Evolutionary conservation across 2,113 vertebrate species (phyloP).

Genomic region (Alosa alosa): DNA sequence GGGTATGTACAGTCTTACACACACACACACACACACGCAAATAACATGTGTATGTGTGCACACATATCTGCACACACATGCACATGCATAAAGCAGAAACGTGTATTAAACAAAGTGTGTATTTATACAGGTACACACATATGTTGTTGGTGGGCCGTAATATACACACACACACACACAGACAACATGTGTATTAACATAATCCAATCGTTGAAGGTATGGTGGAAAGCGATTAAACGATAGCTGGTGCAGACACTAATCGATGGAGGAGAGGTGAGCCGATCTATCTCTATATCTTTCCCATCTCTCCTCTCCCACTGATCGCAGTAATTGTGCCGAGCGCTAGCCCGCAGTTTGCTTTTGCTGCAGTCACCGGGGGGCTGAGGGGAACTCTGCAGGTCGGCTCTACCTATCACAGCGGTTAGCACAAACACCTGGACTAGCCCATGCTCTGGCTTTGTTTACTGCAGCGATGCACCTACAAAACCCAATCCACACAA

Average conservation of each 20-base stretch:
- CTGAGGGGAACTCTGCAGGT: constrained; percentile 6
- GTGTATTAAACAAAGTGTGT: neutral
- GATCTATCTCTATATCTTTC: neutral
- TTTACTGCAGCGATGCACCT: neutral
- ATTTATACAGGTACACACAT: neutral
- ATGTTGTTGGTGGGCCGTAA: neutral
- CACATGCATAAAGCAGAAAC: neutral
- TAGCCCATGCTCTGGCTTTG: neutral
- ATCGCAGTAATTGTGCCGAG: constrained; percentile 37
- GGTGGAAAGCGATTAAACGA: constrained; percentile 20
- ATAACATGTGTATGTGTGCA: no score
- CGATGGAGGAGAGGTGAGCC: neutral
- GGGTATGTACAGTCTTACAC: neutral
- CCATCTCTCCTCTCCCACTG: constrained; percentile 38
- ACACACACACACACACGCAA: neutral
- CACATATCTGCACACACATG: no score
- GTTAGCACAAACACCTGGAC: constrained; percentile 23
- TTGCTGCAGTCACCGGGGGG: constrained; percentile 35
- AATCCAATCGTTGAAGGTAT: neutral
- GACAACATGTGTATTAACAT: constrained; percentile 30
- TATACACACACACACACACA: constrained; percentile 36
- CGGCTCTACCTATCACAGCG: constrained; percentile 13
- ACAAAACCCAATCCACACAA: neutral
- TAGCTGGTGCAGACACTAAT: constrained; percentile 56
- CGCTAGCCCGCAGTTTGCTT: constrained; percentile 45